These are phyloP conservation scores for Diplodus sargus DNA, from an alignment of 2,797 vertebrate genomes.

Conservation along the genomic window DNA sequence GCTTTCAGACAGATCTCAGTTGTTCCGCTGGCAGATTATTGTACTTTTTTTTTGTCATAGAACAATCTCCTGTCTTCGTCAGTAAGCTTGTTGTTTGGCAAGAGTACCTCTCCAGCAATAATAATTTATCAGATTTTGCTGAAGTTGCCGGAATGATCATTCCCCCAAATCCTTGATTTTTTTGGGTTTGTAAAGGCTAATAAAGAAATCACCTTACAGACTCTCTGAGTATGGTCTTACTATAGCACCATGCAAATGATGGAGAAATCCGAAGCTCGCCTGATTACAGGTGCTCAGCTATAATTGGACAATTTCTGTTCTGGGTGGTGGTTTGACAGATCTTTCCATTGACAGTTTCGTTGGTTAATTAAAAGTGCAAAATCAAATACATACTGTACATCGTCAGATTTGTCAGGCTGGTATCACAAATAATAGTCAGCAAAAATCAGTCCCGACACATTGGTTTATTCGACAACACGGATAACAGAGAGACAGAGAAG, in stretches of 20 bases:
- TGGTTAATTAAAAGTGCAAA: background rate
- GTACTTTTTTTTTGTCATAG: too few relatives aligned
- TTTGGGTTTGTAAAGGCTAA: conserved; percentile 4
- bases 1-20: too few relatives aligned
- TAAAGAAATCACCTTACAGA: background rate
- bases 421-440: background rate
- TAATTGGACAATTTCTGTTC: background rate
- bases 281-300: background rate
- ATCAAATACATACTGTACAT: background rate
- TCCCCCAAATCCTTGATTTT: background rate
- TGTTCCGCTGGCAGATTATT: too few relatives aligned
- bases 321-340: background rate
- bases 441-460: background rate
- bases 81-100: too few relatives aligned
- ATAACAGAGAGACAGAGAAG: conserved; percentile 3
- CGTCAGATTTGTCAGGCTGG: background rate
- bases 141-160: too few relatives aligned
- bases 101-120: too few relatives aligned
- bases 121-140: too few relatives aligned
- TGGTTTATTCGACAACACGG: background rate
- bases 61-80: too few relatives aligned
- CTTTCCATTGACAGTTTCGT: background rate
- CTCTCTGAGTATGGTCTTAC: too few relatives aligned
- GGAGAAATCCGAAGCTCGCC: background rate
- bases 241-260: background rate